A percentile compares a stretch with the other conserved stretches of the same genome.
Conservation (phyloP, 2,888 invertebrate species). For the Reticulitermes lucifugus region DNA sequence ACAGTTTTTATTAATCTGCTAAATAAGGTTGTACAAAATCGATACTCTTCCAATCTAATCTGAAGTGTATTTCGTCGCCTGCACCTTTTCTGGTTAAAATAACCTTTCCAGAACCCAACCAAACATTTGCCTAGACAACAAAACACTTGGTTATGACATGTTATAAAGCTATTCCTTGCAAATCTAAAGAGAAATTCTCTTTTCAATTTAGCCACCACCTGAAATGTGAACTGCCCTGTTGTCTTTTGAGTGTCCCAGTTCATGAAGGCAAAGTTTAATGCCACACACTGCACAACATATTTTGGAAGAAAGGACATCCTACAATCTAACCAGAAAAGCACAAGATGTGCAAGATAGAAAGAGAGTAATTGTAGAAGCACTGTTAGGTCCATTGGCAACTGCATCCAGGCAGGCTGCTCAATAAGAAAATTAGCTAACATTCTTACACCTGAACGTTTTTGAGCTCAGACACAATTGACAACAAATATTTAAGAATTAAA, state of each 20-base stretch:
- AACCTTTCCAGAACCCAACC: constrained; percentile 85
- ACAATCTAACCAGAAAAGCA: constrained; percentile 46
- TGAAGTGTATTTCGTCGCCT: constrained; percentile 59
- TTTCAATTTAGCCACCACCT: constrained; percentile 28
- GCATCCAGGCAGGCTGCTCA: constrained; percentile 46
- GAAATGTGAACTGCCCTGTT: constrained; percentile 10
- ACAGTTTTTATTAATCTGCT: constrained; percentile 54
- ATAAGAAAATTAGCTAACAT: constrained; percentile 43
- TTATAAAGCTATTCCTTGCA: constrained; percentile 43
- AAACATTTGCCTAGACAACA: constrained; percentile 76
- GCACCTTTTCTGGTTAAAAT: constrained; percentile 82
- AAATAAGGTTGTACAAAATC: constrained; percentile 54
- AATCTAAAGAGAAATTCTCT: constrained; percentile 28
- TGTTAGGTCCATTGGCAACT: constrained; percentile 41
- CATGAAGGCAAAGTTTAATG: constrained; percentile 30
- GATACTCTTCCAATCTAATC: constrained; percentile 47
- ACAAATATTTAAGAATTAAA: constrained; percentile 48
- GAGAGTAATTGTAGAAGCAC: constrained; percentile 46
- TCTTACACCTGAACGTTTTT: constrained; percentile 10
- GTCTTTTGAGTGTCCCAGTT: constrained; percentile 25
- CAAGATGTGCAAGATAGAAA: constrained; percentile 41
- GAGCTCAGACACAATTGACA: constrained; percentile 41
- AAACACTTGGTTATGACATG: constrained; percentile 52
- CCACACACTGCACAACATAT: constrained; percentile 39
- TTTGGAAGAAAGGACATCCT: constrained; percentile 40